Percentiles rank a stretch among this genome's conserved stretches.
These are phyloP conservation scores for Cryptomyrus ogoouensis DNA, from an alignment of 2,113 vertebrate genomes.

Conservation along the genomic window DNA sequence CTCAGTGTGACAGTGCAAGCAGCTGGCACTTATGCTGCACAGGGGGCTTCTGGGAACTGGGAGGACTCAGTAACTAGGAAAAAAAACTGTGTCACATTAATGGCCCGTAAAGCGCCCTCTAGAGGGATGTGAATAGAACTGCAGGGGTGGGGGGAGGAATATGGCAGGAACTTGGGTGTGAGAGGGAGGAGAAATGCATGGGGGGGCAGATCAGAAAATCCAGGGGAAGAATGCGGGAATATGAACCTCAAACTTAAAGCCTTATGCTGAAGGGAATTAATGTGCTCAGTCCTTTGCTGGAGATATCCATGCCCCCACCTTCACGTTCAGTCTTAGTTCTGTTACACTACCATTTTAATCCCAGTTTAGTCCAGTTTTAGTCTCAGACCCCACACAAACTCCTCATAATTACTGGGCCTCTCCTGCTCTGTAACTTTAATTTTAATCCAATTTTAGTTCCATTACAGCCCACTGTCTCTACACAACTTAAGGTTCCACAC, in stretches of 20 bases:
- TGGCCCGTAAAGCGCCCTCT: not conserved
- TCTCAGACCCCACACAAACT: not conserved
- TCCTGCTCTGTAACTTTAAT: not conserved
- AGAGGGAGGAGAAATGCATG: not conserved
- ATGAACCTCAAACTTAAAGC: not conserved
- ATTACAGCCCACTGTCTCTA: not conserved
- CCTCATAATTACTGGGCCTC: not conserved
- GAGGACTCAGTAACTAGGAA: not conserved
- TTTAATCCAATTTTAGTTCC: not conserved
- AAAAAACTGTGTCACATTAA: not conserved
- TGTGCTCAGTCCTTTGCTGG: not conserved
- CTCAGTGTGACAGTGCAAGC: not conserved
- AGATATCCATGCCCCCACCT: not conserved
- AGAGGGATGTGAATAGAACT: not conserved
- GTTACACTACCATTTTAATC: not conserved
- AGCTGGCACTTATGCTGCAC: not conserved
- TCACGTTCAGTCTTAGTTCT: not conserved
- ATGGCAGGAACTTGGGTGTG: not conserved
- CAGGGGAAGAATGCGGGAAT: not conserved
- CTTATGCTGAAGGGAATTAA: not conserved
- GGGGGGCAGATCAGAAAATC: not conserved
- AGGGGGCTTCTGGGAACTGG: not conserved
- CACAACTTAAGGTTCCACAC: not conserved
- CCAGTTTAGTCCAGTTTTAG: not conserved
- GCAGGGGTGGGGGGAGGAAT: not conserved